Evolutionary conservation across 1,140 invertebrate species (phyloP).

Genomic region (Drosophila triauraria): DNA sequence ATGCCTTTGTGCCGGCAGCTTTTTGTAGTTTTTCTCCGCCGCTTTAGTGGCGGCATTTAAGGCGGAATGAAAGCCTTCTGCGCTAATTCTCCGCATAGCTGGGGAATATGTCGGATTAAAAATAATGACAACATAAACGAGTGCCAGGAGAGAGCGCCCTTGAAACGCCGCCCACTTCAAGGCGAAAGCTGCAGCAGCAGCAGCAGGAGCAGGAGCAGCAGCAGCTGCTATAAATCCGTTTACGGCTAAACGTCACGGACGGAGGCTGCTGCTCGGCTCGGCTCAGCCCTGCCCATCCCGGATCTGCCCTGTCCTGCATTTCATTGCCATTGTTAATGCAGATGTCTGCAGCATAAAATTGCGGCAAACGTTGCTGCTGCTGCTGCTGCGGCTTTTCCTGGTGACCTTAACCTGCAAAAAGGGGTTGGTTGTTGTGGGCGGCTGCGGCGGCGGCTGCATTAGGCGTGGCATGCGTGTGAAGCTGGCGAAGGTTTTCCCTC

Average conservation of each 20-base stretch:
- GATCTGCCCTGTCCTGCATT: slow-evolving; percentile 40
- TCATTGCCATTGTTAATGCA: slow-evolving; percentile 76
- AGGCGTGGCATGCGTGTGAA: slow-evolving; percentile 66
- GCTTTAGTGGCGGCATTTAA: slow-evolving; percentile 46
- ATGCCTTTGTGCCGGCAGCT: slow-evolving; percentile 56
- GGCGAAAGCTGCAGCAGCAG: slow-evolving; percentile 42
- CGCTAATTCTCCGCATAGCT: slow-evolving; percentile 55
- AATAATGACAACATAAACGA: slow-evolving; percentile 77
- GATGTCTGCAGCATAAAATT: slow-evolving; percentile 77
- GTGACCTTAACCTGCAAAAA: slow-evolving; percentile 72
- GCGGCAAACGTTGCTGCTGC: slow-evolving; percentile 50
- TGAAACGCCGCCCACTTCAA: slow-evolving; percentile 54
- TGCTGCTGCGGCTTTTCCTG: slow-evolving; percentile 25
- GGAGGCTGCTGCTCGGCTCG: slow-evolving; percentile 18
- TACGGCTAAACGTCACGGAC: slow-evolving; percentile 69
- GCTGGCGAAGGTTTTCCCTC: slow-evolving; percentile 58
- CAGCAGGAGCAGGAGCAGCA: background rate
- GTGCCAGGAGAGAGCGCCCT: slow-evolving; percentile 47
- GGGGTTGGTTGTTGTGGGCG: slow-evolving; percentile 26
- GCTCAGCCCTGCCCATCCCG: slow-evolving; percentile 7
- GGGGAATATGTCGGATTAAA: slow-evolving; percentile 65
- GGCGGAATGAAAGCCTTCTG: slow-evolving; percentile 36
- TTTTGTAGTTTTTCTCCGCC: slow-evolving; percentile 27
- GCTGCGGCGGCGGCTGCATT: slow-evolving; percentile 9
- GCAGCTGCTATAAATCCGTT: slow-evolving; percentile 70